Evolutionary conservation across 2,797 vertebrate genomes (phyloP).

Genomic region (Muraenolepis orangiensis): DNA sequence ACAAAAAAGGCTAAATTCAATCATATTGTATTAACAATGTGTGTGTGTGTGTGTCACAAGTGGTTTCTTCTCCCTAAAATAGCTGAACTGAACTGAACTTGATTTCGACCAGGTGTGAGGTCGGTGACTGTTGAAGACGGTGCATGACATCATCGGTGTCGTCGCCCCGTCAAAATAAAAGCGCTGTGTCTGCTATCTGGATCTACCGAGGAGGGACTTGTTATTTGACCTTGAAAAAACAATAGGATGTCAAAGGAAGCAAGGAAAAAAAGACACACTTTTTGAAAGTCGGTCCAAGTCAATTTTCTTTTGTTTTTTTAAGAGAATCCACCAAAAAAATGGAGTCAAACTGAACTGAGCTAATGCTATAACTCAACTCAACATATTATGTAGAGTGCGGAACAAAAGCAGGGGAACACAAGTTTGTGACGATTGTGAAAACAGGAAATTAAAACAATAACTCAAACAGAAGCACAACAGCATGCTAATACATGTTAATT

Average conservation of each 20-base stretch:
- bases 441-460: slow-evolving; percentile 35
- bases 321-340: no score
- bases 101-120: background rate
- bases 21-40: slow-evolving; percentile 46
- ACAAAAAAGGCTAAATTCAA: slow-evolving; percentile 22
- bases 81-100: background rate
- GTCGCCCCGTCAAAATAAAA: background rate
- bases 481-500: slow-evolving; percentile 49
- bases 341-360: background rate
- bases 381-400: slow-evolving; percentile 35
- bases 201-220: background rate
- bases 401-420: slow-evolving; percentile 17
- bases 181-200: background rate
- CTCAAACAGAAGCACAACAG: slow-evolving; percentile 36
- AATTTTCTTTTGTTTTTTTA: background rate
- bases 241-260: background rate
- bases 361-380: slow-evolving; percentile 24
- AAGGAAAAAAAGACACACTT: background rate
- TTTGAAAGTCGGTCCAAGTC: background rate
- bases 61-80: background rate
- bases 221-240: background rate
- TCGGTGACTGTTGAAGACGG: background rate
- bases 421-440: slow-evolving; percentile 25
- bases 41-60: slow-evolving; percentile 5
- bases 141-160: background rate